Percentiles rank a stretch among this genome's conserved stretches.
Evolutionary conservation across 2,797 vertebrate species (phyloP).

Genomic region (Pantherophis alleghaniensis): DNA sequence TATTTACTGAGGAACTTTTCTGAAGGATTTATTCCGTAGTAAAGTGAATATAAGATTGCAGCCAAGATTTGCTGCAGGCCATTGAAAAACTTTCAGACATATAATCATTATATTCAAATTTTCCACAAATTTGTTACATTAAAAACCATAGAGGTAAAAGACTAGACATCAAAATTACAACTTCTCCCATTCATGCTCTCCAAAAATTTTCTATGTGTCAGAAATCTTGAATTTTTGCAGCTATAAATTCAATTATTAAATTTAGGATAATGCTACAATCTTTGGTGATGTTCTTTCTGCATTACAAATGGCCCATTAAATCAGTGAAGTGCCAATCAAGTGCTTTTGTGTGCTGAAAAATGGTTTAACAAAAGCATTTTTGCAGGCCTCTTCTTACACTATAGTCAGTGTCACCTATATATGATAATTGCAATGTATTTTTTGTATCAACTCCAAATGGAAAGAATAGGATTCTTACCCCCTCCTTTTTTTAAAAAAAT

Average conservation of each 20-base stretch:
- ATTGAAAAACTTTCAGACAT: background rate
- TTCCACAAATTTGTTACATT: background rate
- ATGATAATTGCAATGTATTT: slow-evolving; percentile 72
- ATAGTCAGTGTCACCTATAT: slow-evolving; percentile 69
- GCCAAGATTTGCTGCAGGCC: background rate
- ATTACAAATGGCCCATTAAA: slow-evolving; percentile 76
- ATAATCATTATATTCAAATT: slow-evolving; percentile 15
- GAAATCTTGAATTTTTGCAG: slow-evolving; percentile 64
- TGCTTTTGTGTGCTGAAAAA: slow-evolving; percentile 70
- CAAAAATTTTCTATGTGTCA: slow-evolving; percentile 57
- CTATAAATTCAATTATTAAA: slow-evolving; percentile 72
- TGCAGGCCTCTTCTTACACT: slow-evolving; percentile 59
- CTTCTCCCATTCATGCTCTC: slow-evolving; percentile 40
- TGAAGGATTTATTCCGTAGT: background rate
- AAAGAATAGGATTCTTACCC: slow-evolving; percentile 40
- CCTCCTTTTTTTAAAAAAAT: slow-evolving; percentile 54
- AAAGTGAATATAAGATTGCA: background rate
- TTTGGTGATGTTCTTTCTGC: slow-evolving; percentile 70
- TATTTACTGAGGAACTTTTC: background rate
- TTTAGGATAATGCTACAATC: slow-evolving; percentile 73
- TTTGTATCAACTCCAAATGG: slow-evolving; percentile 57
- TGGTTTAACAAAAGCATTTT: slow-evolving; percentile 73
- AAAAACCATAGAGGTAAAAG: slow-evolving; percentile 40
- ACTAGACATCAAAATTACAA: slow-evolving; percentile 49
- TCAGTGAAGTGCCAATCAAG: slow-evolving; percentile 73